Conservation (phyloP, 53 echinoderm and acorn worm genomes). For the Actinopyga echinites region DNA sequence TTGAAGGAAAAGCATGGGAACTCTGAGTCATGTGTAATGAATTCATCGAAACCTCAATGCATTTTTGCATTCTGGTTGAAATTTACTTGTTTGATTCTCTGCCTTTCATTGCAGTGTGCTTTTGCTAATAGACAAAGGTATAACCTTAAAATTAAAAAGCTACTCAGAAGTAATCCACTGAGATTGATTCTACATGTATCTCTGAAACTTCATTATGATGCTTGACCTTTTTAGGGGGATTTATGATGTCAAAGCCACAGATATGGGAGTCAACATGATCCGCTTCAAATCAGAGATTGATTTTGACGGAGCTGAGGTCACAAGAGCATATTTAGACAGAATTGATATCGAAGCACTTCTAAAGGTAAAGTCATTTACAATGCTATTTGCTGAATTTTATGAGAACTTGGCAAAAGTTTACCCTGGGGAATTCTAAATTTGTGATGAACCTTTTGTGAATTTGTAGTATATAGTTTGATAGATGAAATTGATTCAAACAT, state of each 20-base stretch:
- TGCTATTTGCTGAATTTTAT: not conserved
- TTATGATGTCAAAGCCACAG: constrained; percentile 93
- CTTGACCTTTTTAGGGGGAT: constrained; percentile 67
- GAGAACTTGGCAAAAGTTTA: not conserved
- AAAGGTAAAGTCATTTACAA: constrained; percentile 53
- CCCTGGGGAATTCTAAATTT: too few species aligned
- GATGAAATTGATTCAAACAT: too few species aligned
- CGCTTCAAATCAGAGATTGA: constrained; percentile 96
- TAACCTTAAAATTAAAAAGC: not conserved
- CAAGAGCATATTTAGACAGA: constrained; percentile 85
- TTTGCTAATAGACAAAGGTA: not conserved
- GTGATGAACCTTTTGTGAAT: too few species aligned
- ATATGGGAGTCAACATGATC: constrained; percentile 86
- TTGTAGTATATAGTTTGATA: too few species aligned
- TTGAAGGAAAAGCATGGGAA: too few species aligned
- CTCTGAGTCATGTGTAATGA: too few species aligned
- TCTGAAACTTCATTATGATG: not conserved
- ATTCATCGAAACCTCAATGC: too few species aligned
- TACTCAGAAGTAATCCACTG: not conserved
- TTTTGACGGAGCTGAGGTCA: constrained; percentile 89
- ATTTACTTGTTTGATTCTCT: not conserved
- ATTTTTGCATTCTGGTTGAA: too few species aligned
- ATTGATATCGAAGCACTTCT: constrained; percentile 80
- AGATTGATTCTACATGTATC: not conserved
- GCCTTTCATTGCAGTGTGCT: not conserved